Conservation (phyloP, 2,797 vertebrate genomes). For the Pseudocheirus occidentalis region DNA sequence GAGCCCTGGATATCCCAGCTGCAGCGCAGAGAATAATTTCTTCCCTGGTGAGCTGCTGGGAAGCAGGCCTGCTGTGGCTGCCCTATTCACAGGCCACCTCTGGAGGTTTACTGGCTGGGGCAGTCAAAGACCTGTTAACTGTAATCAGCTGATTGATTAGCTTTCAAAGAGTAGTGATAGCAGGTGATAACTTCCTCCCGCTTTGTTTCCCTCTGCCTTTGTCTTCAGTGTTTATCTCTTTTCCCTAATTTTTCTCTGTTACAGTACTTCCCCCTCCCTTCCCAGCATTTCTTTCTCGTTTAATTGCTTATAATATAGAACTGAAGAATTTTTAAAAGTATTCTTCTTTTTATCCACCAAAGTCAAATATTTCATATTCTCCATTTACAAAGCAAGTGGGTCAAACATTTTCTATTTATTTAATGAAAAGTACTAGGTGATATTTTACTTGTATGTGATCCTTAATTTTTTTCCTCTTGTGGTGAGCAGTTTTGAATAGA, state of each 20-base stretch:
- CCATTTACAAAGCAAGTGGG: slow-evolving; percentile 63
- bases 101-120: neutral
- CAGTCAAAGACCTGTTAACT: slow-evolving; percentile 2
- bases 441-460: slow-evolving; percentile 51
- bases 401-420: slow-evolving; percentile 57
- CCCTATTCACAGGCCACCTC: neutral
- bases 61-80: neutral
- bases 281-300: neutral
- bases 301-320: neutral
- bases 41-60: neutral
- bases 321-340: neutral
- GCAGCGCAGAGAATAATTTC: neutral
- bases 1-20: neutral
- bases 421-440: slow-evolving; percentile 60
- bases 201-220: neutral
- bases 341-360: neutral
- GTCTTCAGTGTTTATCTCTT: neutral
- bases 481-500: neutral
- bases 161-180: neutral
- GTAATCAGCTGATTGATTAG: slow-evolving; percentile 4
- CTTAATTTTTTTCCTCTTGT: neutral
- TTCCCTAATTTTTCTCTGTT: neutral
- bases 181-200: neutral
- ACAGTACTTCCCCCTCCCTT: neutral
- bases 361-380: slow-evolving; percentile 37